These are phyloP conservation scores for Euwallacea fornicatus DNA, from an alignment of 1,140 invertebrate species.

Conservation along the genomic window DNA sequence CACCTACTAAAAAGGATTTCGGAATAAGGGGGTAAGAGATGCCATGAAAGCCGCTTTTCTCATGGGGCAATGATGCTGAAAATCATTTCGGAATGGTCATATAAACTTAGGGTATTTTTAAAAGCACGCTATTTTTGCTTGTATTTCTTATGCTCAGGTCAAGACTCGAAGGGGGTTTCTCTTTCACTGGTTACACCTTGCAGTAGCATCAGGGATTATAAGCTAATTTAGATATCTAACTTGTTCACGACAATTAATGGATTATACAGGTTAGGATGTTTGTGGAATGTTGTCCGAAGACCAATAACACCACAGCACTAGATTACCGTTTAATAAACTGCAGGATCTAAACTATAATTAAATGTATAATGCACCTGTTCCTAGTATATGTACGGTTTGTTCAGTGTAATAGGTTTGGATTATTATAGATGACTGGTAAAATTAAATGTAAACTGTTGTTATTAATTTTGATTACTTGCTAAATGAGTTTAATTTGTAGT, in stretches of 20 bases:
- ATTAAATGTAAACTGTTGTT: constrained; percentile 11
- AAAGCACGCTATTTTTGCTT: too few species aligned
- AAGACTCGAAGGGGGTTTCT: too few species aligned
- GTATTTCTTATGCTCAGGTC: too few species aligned
- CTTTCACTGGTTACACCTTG: too few species aligned
- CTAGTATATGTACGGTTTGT: neutral
- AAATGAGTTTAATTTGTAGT: neutral
- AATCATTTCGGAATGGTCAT: constrained; percentile 48
- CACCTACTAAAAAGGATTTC: constrained; percentile 49
- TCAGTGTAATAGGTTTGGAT: neutral
- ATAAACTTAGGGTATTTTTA: constrained; percentile 8
- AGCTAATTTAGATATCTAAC: too few species aligned
- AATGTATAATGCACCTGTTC: constrained; percentile 11
- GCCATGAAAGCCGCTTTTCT: constrained; percentile 47
- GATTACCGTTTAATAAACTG: neutral
- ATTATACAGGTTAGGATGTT: too few species aligned
- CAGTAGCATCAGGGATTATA: too few species aligned
- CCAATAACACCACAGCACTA: neutral
- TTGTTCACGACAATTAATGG: too few species aligned
- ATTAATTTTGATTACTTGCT: constrained; percentile 6
- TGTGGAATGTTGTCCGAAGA: neutral
- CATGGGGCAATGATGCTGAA: constrained; percentile 50
- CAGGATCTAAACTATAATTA: constrained; percentile 4
- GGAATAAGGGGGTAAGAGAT: constrained; percentile 41
- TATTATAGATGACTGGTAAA: neutral